phyloP scores from a whole-genome alignment of 2,888 invertebrate genomes.

The Acanthosepion lycidas region DNA sequence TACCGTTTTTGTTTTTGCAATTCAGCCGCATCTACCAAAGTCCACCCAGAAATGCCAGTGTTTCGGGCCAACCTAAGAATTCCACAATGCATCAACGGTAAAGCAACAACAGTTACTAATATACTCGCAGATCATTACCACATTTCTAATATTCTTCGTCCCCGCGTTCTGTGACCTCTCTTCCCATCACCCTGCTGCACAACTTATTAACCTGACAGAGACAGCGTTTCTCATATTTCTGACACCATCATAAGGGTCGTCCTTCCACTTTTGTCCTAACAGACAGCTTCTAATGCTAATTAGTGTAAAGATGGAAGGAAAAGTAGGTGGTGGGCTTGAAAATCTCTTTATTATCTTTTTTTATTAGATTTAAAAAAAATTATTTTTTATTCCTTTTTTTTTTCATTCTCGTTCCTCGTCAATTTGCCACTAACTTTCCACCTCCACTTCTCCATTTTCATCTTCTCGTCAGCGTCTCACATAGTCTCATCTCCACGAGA shows the following conservation, averaged over 20 bases:
- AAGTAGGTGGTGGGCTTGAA: not conserved
- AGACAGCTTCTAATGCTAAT: not conserved
- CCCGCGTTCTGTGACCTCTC: not conserved
- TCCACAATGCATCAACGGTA: not conserved
- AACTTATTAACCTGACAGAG: not conserved
- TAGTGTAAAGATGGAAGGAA: not conserved
- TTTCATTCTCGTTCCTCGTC: not conserved
- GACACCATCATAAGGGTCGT: not conserved
- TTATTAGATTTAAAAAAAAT: no score
- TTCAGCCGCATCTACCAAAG: not conserved
- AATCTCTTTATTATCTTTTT: not conserved
- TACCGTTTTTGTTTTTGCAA: not conserved
- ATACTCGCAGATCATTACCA: not conserved
- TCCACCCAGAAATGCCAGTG: not conserved
- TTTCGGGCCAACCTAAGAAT: slow-evolving; percentile 10
- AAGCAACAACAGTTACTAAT: slow-evolving; percentile 21
- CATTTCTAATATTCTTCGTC: not conserved
- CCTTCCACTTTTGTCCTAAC: not conserved
- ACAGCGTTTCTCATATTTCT: not conserved
- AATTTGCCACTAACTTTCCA: not conserved
- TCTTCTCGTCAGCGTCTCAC: not conserved
- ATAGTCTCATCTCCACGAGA: slow-evolving; percentile 33
- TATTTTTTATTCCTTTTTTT: not conserved
- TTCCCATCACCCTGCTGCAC: not conserved
- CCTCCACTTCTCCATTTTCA: not conserved